Base-by-base conservation (phyloP, 1,140 invertebrate species). In the Eumeta japonica region DNA sequence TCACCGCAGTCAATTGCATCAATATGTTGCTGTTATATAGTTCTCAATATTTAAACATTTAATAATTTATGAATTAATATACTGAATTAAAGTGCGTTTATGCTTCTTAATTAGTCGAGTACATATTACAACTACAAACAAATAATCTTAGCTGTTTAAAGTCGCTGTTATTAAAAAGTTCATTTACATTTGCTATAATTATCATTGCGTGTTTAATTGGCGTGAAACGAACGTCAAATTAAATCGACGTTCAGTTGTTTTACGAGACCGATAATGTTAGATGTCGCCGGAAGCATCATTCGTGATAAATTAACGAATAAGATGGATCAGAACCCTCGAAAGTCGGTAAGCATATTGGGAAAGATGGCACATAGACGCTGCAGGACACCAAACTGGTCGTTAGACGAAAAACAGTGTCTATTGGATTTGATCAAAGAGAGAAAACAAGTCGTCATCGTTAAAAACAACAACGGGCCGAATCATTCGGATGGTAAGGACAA, bases 231-330 rank as follows among this genome's bases (percentile, higher is more conserved):
- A n/a, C n/a, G n/a, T n/a, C n/a, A n/a, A n/a, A n/a, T n/a, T n/a
- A n/a, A n/a, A n/a, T n/a, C n/a, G n/a, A n/a, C n/a, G n/a, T 30
- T 30, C 13, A 30, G 12, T 11, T 30, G 28, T 30, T 14, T 30
- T 11, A 16, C 55, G 65, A 61, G 64, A 45, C 50, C 63, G 31
- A 65, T 74, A 55, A 58, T 68, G 52, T 66, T 72, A 50, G 67
- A 71, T 55, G 57, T 74, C 28, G 63, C 70, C 59, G 70, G n/a
- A n/a, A n/a, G 67, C 57, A 72, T 74, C 50, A 63, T 66, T 65
- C 72, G 70, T 52, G 67, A 72, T 44, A 74, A 74, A 72, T 63
- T 63, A 56, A 67, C 71, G 63, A 66, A 72, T 50, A 70, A 68
- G 55, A 72, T 74, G 39, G 66, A 62, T 30, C 66, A 74, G 52